Evolutionary conservation across 2,888 invertebrate species (phyloP).

Genomic region (Aspidiotus rigidus): DNA sequence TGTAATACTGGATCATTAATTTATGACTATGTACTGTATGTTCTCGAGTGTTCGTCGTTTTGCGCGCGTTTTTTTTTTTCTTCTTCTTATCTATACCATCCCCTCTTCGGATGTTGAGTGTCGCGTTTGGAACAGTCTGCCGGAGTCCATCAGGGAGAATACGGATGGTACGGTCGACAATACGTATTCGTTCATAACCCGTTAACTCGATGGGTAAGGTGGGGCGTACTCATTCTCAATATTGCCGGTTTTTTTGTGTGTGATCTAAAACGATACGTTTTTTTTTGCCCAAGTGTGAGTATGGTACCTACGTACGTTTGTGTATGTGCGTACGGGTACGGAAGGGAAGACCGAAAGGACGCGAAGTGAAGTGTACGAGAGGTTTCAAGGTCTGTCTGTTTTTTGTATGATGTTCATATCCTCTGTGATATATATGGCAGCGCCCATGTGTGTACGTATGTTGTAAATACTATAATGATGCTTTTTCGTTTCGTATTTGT

Average conservation of each 20-base stretch:
- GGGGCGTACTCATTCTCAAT: conserved; percentile 1
- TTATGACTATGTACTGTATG: not conserved
- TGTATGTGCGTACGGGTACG: not conserved
- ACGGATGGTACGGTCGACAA: not conserved
- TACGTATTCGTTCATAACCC: not conserved
- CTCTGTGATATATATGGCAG: not conserved
- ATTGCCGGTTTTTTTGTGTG: not conserved
- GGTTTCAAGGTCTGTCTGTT: conserved; percentile 2
- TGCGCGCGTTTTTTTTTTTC: not conserved
- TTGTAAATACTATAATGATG: conserved; percentile 2
- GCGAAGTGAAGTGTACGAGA: not conserved
- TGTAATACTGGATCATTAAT: not conserved
- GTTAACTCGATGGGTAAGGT: not conserved
- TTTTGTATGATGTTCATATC: conserved; percentile 4
- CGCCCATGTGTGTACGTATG: conserved; percentile 2
- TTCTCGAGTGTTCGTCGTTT: not conserved
- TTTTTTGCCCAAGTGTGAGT: not conserved
- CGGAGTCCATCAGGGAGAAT: not conserved
- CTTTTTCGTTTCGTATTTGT: not conserved
- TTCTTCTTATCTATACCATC: not conserved
- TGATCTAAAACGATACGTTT: not conserved
- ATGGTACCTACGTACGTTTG: not conserved
- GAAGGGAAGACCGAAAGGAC: not conserved
- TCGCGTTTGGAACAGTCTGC: not conserved
- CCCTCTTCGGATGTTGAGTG: not conserved